Conservation (phyloP, 2,113 vertebrate genomes). For the Pipa parva region DNA sequence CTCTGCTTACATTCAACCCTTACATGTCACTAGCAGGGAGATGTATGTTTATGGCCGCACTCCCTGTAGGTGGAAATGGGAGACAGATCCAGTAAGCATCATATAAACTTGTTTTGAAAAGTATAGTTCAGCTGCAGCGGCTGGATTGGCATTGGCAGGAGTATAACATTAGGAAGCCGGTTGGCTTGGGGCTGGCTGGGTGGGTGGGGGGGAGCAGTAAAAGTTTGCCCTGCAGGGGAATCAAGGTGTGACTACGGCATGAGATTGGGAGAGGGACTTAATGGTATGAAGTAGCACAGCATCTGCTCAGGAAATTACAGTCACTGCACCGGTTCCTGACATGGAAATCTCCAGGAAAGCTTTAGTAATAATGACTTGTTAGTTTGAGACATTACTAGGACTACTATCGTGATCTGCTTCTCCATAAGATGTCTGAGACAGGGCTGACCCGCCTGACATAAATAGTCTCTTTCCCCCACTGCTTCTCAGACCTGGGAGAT, state of each 20-base stretch:
- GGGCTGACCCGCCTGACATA: slow-evolving; percentile 65
- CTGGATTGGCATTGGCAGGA: slow-evolving; percentile 59
- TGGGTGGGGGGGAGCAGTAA: too few relatives aligned
- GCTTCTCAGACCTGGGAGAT: slow-evolving; percentile 56
- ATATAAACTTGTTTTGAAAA: slow-evolving; percentile 68
- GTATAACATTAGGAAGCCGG: too few relatives aligned
- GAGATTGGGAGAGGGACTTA: slow-evolving; percentile 59
- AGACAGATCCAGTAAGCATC: slow-evolving; percentile 67
- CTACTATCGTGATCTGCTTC: slow-evolving; percentile 38
- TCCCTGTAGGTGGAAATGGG: slow-evolving; percentile 75
- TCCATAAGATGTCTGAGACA: slow-evolving; percentile 59
- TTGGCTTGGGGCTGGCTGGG: too few relatives aligned
- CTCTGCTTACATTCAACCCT: slow-evolving; percentile 87
- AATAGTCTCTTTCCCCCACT: slow-evolving; percentile 50
- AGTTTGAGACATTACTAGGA: slow-evolving; percentile 16
- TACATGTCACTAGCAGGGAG: slow-evolving; percentile 77
- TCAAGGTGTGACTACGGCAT: slow-evolving; percentile 67
- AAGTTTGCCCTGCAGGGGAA: slow-evolving; percentile 60
- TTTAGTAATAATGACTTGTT: neutral
- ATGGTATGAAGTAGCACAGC: slow-evolving; percentile 6
- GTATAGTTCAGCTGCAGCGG: slow-evolving; percentile 63
- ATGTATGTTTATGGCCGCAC: slow-evolving; percentile 82
- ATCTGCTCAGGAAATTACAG: too few relatives aligned
- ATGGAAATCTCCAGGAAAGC: slow-evolving; percentile 1
- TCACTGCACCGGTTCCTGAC: neutral